phyloP scores from a whole-genome alignment of 2,797 vertebrate species.

The Tenualosa thibaudeaui region DNA sequence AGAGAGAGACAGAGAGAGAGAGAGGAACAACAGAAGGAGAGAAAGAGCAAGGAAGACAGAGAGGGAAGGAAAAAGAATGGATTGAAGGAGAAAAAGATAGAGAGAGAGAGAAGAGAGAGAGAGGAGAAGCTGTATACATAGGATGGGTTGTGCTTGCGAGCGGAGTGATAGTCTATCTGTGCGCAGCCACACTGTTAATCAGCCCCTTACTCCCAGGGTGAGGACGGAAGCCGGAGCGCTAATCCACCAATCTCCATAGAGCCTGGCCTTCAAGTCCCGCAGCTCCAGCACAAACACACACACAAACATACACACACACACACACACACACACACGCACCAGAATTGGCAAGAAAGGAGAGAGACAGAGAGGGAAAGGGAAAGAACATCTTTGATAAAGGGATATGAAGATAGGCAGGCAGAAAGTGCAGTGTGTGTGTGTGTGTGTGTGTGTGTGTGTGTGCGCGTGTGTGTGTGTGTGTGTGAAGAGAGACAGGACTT shows the following conservation, averaged over 20 bases:
- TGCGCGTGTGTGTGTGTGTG: too few species aligned
- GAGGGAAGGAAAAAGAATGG: too few species aligned
- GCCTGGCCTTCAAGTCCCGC: conserved; percentile 40
- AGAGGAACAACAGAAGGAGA: neutral
- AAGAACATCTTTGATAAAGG: neutral
- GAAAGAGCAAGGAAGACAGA: neutral
- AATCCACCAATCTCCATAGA: conserved; percentile 54
- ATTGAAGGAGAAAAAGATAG: too few species aligned
- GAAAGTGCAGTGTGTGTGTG: too few species aligned
- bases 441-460: too few species aligned
- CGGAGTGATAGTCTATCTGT: conserved; percentile 42
- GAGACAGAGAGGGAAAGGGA: conserved; percentile 14
- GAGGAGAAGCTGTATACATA: neutral
- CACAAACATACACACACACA: neutral
- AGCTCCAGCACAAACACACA: conserved; percentile 25
- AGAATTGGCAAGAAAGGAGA: neutral
- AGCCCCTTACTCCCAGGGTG: conserved; percentile 44
- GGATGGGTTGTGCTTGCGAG: neutral
- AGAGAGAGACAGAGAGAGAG: conserved; percentile 22
- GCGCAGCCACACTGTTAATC: conserved; percentile 48
- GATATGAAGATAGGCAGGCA: neutral
- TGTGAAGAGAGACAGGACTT: conserved; percentile 20
- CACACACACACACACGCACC: too few species aligned
- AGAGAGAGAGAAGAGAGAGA: neutral
- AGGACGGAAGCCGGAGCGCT: conserved; percentile 31